Percentiles rank a stretch among this genome's conserved stretches.
These are phyloP conservation scores for Alosa alosa DNA, from an alignment of 2,113 vertebrate genomes.

Conservation along the genomic window DNA sequence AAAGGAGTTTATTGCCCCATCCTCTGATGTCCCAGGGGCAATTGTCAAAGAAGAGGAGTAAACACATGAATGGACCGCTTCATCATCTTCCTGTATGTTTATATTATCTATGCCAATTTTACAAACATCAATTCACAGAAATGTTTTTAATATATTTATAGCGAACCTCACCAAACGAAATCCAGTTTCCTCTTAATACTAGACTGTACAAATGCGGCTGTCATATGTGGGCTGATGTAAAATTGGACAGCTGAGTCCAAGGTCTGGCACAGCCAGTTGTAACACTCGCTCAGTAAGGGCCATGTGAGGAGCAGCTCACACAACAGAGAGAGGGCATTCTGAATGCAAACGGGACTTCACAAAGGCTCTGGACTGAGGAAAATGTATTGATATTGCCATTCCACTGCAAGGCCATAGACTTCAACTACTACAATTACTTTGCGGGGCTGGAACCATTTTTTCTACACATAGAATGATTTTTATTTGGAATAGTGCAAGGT, in stretches of 20 bases:
- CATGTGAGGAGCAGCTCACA: background rate
- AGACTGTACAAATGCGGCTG: too few relatives aligned
- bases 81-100: background rate
- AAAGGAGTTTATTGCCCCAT: background rate
- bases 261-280: background rate
- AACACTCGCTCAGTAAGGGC: background rate
- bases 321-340: background rate
- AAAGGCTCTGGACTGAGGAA: background rate
- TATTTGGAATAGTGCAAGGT: conserved; percentile 1
- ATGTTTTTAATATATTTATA: background rate
- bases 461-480: background rate
- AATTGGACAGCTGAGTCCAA: background rate
- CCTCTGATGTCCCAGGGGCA: background rate
- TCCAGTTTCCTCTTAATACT: too few relatives aligned
- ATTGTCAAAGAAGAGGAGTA: background rate
- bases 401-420: background rate
- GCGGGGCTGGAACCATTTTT: background rate
- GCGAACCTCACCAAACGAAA: too few relatives aligned
- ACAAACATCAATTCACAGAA: background rate
- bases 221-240: too few relatives aligned
- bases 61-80: background rate
- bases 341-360: background rate
- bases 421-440: conserved; percentile 3
- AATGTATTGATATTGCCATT: conserved; percentile 3
- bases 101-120: background rate